Conservation (phyloP, 2,797 vertebrate species). For the Thamnophis elegans region DNA sequence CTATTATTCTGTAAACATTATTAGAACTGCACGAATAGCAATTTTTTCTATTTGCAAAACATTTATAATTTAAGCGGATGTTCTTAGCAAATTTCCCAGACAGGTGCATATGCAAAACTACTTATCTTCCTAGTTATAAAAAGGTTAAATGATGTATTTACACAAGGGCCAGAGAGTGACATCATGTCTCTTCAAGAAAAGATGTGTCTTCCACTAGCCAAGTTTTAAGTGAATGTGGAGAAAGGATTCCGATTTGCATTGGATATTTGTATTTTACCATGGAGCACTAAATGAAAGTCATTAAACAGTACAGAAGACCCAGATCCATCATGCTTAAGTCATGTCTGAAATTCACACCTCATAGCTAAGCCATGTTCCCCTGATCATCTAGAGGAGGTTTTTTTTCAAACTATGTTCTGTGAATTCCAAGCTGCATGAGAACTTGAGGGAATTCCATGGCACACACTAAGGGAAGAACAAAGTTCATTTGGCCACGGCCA, state of each 20-base stretch:
- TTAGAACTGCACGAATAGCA: background rate
- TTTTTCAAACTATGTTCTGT: background rate
- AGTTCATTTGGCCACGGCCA: background rate
- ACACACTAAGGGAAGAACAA: background rate
- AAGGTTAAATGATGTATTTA: conserved; percentile 75
- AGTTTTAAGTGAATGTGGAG: conserved; percentile 68
- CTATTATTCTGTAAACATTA: background rate
- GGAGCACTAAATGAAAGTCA: conserved; percentile 8
- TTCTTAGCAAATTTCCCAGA: background rate
- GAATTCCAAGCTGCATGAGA: background rate
- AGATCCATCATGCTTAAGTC: background rate
- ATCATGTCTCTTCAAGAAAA: conserved; percentile 75
- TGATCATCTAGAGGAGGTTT: background rate
- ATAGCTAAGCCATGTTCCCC: background rate
- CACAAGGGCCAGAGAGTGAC: conserved; percentile 69
- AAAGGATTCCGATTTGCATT: conserved; percentile 52
- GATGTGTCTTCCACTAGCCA: conserved; percentile 56
- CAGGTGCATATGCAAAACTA: conserved; percentile 30
- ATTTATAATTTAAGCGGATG: background rate
- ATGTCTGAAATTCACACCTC: background rate
- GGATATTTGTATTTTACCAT: conserved; percentile 6
- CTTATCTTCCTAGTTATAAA: conserved; percentile 68
- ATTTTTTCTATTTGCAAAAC: background rate
- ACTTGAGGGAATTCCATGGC: background rate
- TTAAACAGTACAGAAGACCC: conserved; percentile 4